phyloP scores from a whole-genome alignment of 2,113 vertebrate species.

The Nesogale talazaci region DNA sequence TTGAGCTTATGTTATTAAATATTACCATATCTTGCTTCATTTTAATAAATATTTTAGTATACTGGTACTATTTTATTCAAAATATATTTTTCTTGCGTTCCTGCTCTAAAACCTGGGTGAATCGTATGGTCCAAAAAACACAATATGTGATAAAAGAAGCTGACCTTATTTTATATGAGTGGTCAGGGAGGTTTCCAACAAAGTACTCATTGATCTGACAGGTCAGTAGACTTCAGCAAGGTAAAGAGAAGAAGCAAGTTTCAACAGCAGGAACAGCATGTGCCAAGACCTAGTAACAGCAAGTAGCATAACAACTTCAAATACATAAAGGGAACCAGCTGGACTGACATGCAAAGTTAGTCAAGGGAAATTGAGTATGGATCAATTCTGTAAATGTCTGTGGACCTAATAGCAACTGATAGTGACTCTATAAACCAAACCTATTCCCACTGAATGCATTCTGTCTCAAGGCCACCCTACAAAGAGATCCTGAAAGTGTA shows the following conservation, averaged over 20 bases:
- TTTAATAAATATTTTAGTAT: too few relatives aligned
- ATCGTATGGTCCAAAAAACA: too few relatives aligned
- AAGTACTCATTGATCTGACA: neutral
- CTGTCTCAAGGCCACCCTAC: neutral
- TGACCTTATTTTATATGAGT: neutral
- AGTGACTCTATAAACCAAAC: neutral
- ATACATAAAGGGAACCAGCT: neutral
- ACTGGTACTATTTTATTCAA: too few relatives aligned
- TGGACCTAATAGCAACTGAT: too few relatives aligned
- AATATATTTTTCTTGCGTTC: too few relatives aligned
- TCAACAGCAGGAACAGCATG: neutral
- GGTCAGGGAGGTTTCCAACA: neutral
- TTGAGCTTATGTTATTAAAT: too few relatives aligned
- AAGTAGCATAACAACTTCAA: neutral
- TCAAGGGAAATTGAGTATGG: neutral
- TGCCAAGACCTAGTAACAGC: neutral
- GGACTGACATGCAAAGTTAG: neutral
- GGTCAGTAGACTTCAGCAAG: neutral
- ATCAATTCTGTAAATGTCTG: too few relatives aligned
- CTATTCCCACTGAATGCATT: neutral
- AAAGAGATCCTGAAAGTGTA: neutral
- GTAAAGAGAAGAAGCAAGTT: neutral
- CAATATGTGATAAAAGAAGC: neutral
- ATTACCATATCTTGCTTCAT: too few relatives aligned
- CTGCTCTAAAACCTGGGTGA: too few relatives aligned